A percentile compares a stretch with the other conserved stretches of the same genome.
Evolutionary conservation across 2,888 invertebrate genomes (phyloP).

Genomic region (Epirrita christyi): DNA sequence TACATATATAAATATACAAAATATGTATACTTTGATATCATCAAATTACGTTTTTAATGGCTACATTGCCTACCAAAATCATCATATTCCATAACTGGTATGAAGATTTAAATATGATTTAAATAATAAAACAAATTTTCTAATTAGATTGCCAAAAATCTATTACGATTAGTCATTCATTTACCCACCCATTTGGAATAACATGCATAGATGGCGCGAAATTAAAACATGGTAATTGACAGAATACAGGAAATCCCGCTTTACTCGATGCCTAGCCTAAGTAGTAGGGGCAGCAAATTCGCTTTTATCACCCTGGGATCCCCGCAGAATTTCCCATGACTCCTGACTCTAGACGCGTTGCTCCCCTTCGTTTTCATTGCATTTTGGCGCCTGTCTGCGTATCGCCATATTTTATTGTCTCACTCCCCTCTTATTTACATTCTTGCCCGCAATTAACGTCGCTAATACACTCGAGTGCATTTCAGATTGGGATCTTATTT

Average conservation of each 20-base stretch:
- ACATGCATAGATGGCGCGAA: constrained; percentile 33
- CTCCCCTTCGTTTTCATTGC: constrained; percentile 55
- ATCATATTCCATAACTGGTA: no score
- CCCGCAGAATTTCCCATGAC: constrained; percentile 76
- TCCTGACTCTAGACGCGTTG: constrained; percentile 46
- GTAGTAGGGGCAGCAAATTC: constrained; percentile 55
- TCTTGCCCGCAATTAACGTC: constrained; percentile 40
- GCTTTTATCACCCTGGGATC: constrained; percentile 62
- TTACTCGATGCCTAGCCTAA: constrained; percentile 55
- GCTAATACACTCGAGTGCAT: constrained; percentile 35
- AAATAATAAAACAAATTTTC: constrained; percentile 11
- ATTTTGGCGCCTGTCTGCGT: constrained; percentile 62
- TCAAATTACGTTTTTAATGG: no score
- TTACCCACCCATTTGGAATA: constrained; percentile 28
- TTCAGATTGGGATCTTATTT: constrained; percentile 39
- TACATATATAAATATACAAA: no score
- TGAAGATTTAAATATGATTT: not conserved
- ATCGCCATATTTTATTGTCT: constrained; percentile 43
- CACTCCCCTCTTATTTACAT: constrained; percentile 42
- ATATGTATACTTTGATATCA: no score
- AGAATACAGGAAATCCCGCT: constrained; percentile 66
- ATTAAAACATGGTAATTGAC: constrained; percentile 35
- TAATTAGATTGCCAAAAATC: constrained; percentile 19
- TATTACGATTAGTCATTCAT: constrained; percentile 18
- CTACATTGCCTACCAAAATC: no score